Evolutionary conservation across 2,888 invertebrate species (phyloP), one percentile per base, ranked within the genome.

Genomic region (Sesamia inferens): DNA sequence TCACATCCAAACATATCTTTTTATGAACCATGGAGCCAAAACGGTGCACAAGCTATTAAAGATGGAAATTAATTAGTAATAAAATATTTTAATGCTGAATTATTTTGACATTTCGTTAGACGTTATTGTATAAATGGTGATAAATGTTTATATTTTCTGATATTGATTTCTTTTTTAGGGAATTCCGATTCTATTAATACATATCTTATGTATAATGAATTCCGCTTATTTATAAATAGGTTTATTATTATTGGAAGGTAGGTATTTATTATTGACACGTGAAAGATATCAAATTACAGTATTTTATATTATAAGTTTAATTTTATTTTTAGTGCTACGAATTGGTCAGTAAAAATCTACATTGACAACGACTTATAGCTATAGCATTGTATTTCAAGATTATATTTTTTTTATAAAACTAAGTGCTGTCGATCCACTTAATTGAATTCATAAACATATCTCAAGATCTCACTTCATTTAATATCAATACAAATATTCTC

Each of bases 401-500:
- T n/a, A 62, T 11, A 13, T 31, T 14, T 59, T 42, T 67, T 58
- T 61, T 78, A 59, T 47, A 61, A 71, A 69, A 39, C 64, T 70
- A 70, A 78, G 61, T 58, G 54, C 66, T 47, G 39, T 65, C 31
- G 14, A 59, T 75, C 51, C 48, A 75, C 44, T 68, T 66, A 82
- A 81, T 87, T 83, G 73, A 59, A 69, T 65, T 74, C 48, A 74
- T 59, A 77, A 85, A 85, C 80, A 81, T 81, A 68, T 81, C 66
- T 71, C 74, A 76, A 85, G 76, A 67, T 58, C 75, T 81, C 85
- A 89, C 85, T 88, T 88, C 88, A 91, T 90, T 90, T 88, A 85
- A 84, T 83, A 87, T 86, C 84, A 88, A 90, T 88, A 86, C 85
- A 84, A 88, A 89, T 85, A 87, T 71, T 84, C 70, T 81, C 66